Base-by-base conservation (phyloP, 64 coral and sea anemone species). In the Stylophora pistillata region DNA sequence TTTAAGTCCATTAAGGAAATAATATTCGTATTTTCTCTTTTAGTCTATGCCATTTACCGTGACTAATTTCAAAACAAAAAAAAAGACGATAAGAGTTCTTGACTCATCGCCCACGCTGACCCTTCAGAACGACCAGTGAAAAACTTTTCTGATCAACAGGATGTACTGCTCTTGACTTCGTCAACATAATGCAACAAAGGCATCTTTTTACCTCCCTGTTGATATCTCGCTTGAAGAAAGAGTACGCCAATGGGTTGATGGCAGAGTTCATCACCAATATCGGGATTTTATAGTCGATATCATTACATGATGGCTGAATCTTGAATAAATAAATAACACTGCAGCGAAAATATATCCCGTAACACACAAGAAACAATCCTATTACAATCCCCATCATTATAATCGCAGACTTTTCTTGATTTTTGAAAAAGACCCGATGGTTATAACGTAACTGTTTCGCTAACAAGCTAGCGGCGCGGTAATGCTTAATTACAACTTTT, bases 361-460 rank as follows among this genome's bases (percentile, higher is more conserved):
- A 71, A 28, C 66, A 71, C 23, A 71, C 66, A 71, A 71, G 66
- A 71, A 71, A 71, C 66, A 71, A 0, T 71, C 66, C 66, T 71
- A 71, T 71, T 0, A 71, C 66, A n/a, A 71, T 71, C 20, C 16
- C 66, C 66, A 71, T 71, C 66, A 71, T 26, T 71, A 26, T 27
- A 26, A 71, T 28, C 2, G 66, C 66, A 28, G 66, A 71, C 21
- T 82, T 78, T 80, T 78, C 55, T 4, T 77, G 78, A 58, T 30
- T 90, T 73, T 90, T 90, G 73, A 74, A 82, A 32, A 82, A 70
- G 16, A 90, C 77, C 20, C 54, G 52, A 68, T 90, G 78, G 23
- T 90, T 76, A 81, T 58, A 72, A 71, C 66, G 66, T 71, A 71
- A 71, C 21, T 71, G 66, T 71, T 71, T 71, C 28, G 66, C 66